A percentile compares a stretch with the other conserved stretches of the same genome.
phyloP scores from a whole-genome alignment of 53 echinoderm and acorn worm genomes.

The Apostichopus leukothele region DNA sequence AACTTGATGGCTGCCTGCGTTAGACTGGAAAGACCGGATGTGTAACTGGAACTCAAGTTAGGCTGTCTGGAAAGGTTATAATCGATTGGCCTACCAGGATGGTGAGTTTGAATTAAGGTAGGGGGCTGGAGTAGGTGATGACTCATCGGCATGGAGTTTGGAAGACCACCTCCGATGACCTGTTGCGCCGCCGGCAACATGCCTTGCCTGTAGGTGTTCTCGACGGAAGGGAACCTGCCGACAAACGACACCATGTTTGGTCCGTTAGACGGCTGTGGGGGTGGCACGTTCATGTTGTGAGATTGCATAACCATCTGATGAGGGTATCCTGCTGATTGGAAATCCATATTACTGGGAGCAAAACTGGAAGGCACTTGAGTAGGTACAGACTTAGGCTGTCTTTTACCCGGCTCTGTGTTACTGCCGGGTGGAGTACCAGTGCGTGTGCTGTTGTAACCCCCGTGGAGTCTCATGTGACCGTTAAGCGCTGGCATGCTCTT shows the following conservation, averaged over 20 bases:
- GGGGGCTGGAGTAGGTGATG: constrained; percentile 58
- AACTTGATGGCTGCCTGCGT: constrained; percentile 21
- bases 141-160: constrained; percentile 14
- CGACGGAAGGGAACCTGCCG: constrained; percentile 15
- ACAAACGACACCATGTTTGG: constrained; percentile 46
- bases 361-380: constrained; percentile 44
- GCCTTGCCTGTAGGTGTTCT: constrained; percentile 29
- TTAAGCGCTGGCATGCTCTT: constrained; percentile 99
- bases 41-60: constrained; percentile 39
- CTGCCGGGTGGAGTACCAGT: constrained; percentile 32
- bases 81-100: constrained; percentile 43
- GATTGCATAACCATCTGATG: constrained; percentile 40
- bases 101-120: constrained; percentile 48
- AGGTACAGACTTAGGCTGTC: constrained; percentile 28
- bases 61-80: constrained; percentile 53
- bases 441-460: constrained; percentile 95
- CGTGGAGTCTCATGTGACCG: constrained; percentile 99
- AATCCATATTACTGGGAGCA: constrained; percentile 38
- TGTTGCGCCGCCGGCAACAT: constrained; percentile 15
- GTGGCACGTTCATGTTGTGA: constrained; percentile 31
- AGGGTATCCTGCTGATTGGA: constrained; percentile 15
- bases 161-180: not conserved
- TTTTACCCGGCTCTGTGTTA: constrained; percentile 7
- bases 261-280: constrained; percentile 31
- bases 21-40: constrained; percentile 35